Evolutionary conservation across 2,113 vertebrate genomes (phyloP), one percentile per base, ranked within the genome.

Genomic region (Oophaga pumilio): DNA sequence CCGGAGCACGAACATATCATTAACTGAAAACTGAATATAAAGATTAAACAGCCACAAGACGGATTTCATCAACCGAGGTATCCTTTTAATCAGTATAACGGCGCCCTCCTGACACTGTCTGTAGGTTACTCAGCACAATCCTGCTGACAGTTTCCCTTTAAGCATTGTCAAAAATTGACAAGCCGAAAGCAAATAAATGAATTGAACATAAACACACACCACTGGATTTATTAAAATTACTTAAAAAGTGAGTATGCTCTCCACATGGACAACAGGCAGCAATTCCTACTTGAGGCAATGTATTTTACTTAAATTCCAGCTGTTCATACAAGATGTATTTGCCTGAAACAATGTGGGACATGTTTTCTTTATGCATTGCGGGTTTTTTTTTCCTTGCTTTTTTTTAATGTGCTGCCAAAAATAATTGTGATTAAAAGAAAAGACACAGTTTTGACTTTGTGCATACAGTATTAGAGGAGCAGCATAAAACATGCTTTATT

Each of bases 301-400:
- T 60, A 80, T 26, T 52, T 80, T 14, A 33, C 28, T 49, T 56
- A 56, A 43, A 10, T 59, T 28, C 24, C 79, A 82, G 53, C 79
- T 82, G 57, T 62, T 82, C 56, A 28, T 33, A 60, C 57, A 62
- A 82, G 59, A 28, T 60, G 33, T 64, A 59, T 50, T 64, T 82
- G 53, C 79, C 33, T 82, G 24, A 82, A 28, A 62, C 79, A 82
- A 24, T 43, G 59, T 82, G 79, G 59, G 79, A 62, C 60, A 62
- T 64, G 59, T 33, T 43, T 64, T 8, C 57, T 20, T 82, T 20
- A 82, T n/a, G 60, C 59, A 82, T 53, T 82, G 79, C 20, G 26
- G 56, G 14, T 28, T 71, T 71, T 4, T 43, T 66, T 73, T 73
- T 73, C 28, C 26, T 71, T 71, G 33, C 33, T 71, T 13, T 71